These are phyloP conservation scores for Tachysurus fulvidraco DNA, from an alignment of 2,113 vertebrate species.

Conservation along the genomic window DNA sequence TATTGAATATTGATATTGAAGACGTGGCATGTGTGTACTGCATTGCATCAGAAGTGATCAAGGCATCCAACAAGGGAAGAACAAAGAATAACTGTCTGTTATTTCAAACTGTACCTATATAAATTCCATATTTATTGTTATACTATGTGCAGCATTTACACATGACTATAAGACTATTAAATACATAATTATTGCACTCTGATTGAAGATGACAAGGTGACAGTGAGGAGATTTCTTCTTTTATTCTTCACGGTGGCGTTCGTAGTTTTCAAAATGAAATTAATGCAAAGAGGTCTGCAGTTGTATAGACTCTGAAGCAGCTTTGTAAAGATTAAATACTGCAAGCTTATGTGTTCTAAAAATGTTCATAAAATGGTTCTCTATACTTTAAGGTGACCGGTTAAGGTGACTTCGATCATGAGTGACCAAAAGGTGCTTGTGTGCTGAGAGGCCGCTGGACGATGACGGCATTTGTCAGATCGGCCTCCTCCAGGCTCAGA, in stretches of 20 bases:
- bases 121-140: neutral
- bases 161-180: neutral
- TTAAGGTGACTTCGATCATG: slow-evolving; percentile 59
- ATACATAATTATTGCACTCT: slow-evolving; percentile 22
- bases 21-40: slow-evolving; percentile 48
- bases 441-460: slow-evolving; percentile 83
- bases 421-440: slow-evolving; percentile 76
- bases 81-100: slow-evolving; percentile 7
- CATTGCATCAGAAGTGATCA: slow-evolving; percentile 50
- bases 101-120: slow-evolving; percentile 16
- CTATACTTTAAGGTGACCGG: slow-evolving; percentile 13
- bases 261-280: neutral
- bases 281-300: slow-evolving; percentile 25
- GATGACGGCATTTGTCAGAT: slow-evolving; percentile 84
- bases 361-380: neutral
- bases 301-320: slow-evolving; percentile 28
- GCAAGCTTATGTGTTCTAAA: neutral
- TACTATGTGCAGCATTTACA: slow-evolving; percentile 26
- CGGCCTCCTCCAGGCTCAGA: slow-evolving; percentile 82
- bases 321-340: slow-evolving; percentile 8
- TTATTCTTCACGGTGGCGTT: neutral
- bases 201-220: neutral
- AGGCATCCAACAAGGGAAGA: slow-evolving; percentile 36
- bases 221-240: neutral
- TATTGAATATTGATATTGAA: slow-evolving; percentile 33